Evolutionary conservation across 2,888 invertebrate species (phyloP).

Genomic region (Thymelicus lineola): DNA sequence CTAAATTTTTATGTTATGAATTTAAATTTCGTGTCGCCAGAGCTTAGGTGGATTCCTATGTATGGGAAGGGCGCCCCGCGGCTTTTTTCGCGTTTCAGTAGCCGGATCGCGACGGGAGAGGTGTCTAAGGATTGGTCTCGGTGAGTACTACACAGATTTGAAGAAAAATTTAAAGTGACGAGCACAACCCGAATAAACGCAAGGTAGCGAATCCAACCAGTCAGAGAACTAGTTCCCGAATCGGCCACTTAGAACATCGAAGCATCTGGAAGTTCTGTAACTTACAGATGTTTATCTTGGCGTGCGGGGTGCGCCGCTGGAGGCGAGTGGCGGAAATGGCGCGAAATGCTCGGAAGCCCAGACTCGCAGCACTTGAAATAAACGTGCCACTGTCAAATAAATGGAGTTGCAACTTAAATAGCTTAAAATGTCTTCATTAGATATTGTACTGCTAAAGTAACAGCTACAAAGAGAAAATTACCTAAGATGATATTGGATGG

Average conservation of each 20-base stretch:
- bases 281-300: conserved; percentile 34
- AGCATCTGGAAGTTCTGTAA: not conserved
- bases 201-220: not conserved
- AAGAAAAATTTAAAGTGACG: too few species aligned
- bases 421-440: not conserved
- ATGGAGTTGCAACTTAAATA: not conserved
- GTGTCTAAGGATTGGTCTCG: too few species aligned
- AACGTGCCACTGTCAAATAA: not conserved
- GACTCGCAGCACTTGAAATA: not conserved
- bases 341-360: conserved; percentile 5
- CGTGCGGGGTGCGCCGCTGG: conserved; percentile 5
- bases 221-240: not conserved
- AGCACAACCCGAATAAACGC: not conserved
- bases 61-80: too few species aligned
- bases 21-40: too few species aligned
- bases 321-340: conserved; percentile 14
- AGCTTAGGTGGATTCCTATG: too few species aligned
- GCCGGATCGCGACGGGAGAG: too few species aligned
- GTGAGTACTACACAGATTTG: too few species aligned
- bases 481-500: too few species aligned
- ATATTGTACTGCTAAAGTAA: not conserved
- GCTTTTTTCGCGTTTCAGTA: too few species aligned
- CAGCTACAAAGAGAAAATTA: too few species aligned
- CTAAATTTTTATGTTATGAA: too few species aligned
- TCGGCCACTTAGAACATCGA: not conserved